Percentiles rank a stretch among this genome's conserved stretches.
Evolutionary conservation across 2,113 vertebrate genomes (phyloP).

Genomic region (Himantopus leucocephalus): DNA sequence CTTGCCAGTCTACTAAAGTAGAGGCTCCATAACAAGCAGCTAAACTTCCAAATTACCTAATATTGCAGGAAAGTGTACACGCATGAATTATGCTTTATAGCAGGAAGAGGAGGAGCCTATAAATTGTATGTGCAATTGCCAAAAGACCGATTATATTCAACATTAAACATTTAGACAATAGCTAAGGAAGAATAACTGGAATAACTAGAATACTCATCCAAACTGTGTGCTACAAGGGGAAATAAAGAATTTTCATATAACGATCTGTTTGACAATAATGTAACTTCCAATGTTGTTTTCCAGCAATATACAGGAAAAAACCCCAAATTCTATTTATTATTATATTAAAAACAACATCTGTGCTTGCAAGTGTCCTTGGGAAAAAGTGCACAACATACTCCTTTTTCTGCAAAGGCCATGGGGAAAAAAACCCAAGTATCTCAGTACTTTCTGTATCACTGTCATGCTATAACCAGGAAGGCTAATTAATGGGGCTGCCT

Average conservation of each 20-base stretch:
- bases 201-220: neutral
- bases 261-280: slow-evolving; percentile 30
- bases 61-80: neutral
- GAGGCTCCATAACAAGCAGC: neutral
- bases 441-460: neutral
- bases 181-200: neutral
- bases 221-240: neutral
- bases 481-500: neutral
- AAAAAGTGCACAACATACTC: slow-evolving; percentile 1
- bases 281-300: slow-evolving; percentile 18
- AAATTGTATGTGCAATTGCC: neutral
- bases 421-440: neutral
- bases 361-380: neutral
- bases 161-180: neutral
- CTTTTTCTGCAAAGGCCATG: neutral
- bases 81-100: neutral
- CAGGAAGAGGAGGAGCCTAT: neutral
- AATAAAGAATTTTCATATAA: slow-evolving; percentile 39
- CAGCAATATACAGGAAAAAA: slow-evolving; percentile 2
- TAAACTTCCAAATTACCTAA: neutral
- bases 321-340: slow-evolving; percentile 15
- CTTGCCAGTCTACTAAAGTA: neutral
- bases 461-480: neutral
- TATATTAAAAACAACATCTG: slow-evolving; percentile 6
- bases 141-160: neutral